Evolutionary conservation across 2,797 vertebrate genomes (phyloP), one percentile per base, ranked within the genome.

Genomic region (Agapornis canus): DNA sequence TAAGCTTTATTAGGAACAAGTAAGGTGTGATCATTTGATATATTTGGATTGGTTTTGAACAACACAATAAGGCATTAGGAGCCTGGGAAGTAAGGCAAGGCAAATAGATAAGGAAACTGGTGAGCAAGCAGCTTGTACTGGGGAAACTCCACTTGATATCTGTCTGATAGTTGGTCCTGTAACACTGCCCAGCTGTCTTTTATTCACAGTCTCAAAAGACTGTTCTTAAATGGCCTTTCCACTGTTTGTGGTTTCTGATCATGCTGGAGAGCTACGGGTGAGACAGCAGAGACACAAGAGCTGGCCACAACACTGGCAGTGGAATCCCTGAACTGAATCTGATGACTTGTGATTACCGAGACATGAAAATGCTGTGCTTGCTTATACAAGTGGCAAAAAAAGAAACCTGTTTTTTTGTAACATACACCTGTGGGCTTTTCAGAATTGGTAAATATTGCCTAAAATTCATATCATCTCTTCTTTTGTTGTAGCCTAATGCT

Each of bases 91-190:
- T 23, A 73, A 92, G 12, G 15, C 4, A 32, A 86, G 37, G 13
- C 13, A 29, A 61, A 9, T 3, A 71, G 40, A 9, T 43, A 40
- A 45, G 22, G 22, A 72, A 71, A 61, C 1, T 56, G 9, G 25
- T 76, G 54, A 79, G 47, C 11, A 52, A 79, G 47, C 13, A 85
- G 14, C 54, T 27, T 3, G 4, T 49, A 29, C 14, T 21, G 35
- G 72, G 17, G 19, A 88, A 82, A 49, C 4, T 47, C 56, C 22
- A 25, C 14, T 57, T 35, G 56, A 25, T 57, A 35, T 25, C 21
- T 3, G 1, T 0, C 22, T 9, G 10, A 32, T 45, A 57, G 4
- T 8, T 65, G 19, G 4, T 51, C 20, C 11, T 63, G 21, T 27
- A 79, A 18, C 17, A 19, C 35, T 72, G 79, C 19, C 13, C 35